Conservation (phyloP, 2,797 vertebrate species). For the Girardinus metallicus region DNA sequence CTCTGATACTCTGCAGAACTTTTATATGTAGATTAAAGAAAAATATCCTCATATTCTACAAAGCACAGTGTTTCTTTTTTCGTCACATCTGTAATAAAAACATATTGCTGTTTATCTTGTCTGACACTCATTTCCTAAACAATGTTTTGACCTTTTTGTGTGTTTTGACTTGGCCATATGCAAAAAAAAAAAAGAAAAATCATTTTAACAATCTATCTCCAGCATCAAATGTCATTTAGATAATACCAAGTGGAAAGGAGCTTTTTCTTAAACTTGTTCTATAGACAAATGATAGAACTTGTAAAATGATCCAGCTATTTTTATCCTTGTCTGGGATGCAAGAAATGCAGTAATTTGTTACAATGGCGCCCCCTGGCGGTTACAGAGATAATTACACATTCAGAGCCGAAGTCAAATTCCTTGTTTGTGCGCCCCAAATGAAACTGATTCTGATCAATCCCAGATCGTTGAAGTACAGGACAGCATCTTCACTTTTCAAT, state of each 20-base stretch:
- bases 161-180: no score
- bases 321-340: background rate
- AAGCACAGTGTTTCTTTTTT: background rate
- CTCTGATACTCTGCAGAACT: background rate
- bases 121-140: background rate
- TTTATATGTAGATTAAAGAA: background rate
- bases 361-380: background rate
- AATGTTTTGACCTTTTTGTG: no score
- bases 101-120: background rate
- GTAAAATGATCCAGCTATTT: background rate
- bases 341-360: background rate
- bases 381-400: background rate
- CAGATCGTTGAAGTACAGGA: background rate
- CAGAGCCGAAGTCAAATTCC: background rate
- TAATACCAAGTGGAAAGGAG: background rate
- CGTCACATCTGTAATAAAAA: background rate
- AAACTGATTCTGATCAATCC: background rate
- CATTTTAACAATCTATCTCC: background rate
- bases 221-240: background rate
- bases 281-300: background rate
- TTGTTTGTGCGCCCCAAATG: background rate
- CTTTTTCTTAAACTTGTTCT: background rate
- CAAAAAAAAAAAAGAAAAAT: no score
- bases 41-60: background rate
- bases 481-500: background rate